These are phyloP conservation scores for Glyphotaelius pellucidus DNA, from an alignment of 2,888 invertebrate species.

Conservation along the genomic window DNA sequence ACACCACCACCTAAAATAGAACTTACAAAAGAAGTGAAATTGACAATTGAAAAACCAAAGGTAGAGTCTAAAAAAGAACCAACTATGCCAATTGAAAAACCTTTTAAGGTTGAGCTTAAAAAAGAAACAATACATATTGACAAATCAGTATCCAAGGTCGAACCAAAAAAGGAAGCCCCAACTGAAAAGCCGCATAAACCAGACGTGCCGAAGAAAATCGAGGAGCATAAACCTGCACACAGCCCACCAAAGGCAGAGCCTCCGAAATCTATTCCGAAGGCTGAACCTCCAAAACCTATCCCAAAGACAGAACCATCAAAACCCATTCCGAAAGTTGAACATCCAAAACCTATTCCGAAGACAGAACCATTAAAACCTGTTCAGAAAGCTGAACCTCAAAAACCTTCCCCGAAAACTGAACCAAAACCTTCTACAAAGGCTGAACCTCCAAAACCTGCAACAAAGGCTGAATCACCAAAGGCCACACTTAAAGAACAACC, in stretches of 20 bases:
- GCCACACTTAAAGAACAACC: not conserved
- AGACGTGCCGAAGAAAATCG: slow-evolving; percentile 50
- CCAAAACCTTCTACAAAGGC: not conserved
- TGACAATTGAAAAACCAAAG: slow-evolving; percentile 43
- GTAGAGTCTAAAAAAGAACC: slow-evolving; percentile 39
- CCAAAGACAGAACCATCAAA: not conserved
- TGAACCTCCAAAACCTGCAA: no score
- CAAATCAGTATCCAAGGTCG: not conserved
- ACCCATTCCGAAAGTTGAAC: not conserved
- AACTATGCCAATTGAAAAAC: not conserved
- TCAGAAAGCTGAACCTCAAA: not conserved
- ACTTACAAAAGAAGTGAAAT: slow-evolving; percentile 59
- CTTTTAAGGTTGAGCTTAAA: slow-evolving; percentile 7
- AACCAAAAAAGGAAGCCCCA: not conserved
- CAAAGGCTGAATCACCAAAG: slow-evolving; percentile 40
- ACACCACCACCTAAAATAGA: slow-evolving; percentile 53
- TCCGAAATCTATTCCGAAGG: not conserved
- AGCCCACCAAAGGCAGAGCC: not conserved
- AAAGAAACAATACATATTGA: not conserved
- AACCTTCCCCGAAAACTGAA: not conserved
- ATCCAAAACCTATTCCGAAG: no score
- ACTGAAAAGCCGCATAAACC: slow-evolving; percentile 60
- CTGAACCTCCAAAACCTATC: not conserved
- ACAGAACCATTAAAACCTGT: not conserved
- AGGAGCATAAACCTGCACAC: slow-evolving; percentile 32